Base-by-base conservation (phyloP, 2,888 invertebrate species). In the Neocrepidodera transversa region DNA sequence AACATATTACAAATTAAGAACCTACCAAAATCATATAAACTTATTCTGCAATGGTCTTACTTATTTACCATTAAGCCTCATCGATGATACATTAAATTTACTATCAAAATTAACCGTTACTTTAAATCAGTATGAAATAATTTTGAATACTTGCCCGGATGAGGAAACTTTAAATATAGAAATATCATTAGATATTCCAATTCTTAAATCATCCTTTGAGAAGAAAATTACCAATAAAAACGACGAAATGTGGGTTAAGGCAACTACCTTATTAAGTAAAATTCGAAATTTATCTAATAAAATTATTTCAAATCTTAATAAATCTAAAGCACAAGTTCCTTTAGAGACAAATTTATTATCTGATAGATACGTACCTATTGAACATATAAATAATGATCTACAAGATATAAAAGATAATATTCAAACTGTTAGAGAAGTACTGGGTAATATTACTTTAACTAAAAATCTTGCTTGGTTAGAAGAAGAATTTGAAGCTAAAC, bases 51-150 rank as follows among this genome's bases (percentile, higher is more conserved):
- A 77, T 42, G 69, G 71, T 5, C 67, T 69, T 48, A 62, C 71
- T 26, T 72, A 72, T 52, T 50, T 76, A 16, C 65, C 64, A 14
- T 60, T 54, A 6, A 69, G 76, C 8, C 7, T 35, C 1, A 80
- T 83, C 1, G 71, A 79, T 2, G 74, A 78, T 7, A 73, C 87
- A 0, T 81, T 78, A 32, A 79, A 83, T 45, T 77, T 84, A 51
- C 79, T 86, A 58, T 82, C 83, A 1, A 82, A 83, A 52, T 72
- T 82, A 5, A 76, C 81, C 32, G 80, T 85, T 55, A 80, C 86
- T 7, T 78, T 91, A 17, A 86, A 88, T 64, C 93, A 94, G 73
- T 86, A 89, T 68, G 78, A 82, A 56, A 76, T 90, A 1, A 79
- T 92, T 14, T 74, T 93, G 0, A 83, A 87, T 69, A 85, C 86